Evolutionary conservation across 2,113 vertebrate genomes (phyloP).

Genomic region (Clinocottus analis): DNA sequence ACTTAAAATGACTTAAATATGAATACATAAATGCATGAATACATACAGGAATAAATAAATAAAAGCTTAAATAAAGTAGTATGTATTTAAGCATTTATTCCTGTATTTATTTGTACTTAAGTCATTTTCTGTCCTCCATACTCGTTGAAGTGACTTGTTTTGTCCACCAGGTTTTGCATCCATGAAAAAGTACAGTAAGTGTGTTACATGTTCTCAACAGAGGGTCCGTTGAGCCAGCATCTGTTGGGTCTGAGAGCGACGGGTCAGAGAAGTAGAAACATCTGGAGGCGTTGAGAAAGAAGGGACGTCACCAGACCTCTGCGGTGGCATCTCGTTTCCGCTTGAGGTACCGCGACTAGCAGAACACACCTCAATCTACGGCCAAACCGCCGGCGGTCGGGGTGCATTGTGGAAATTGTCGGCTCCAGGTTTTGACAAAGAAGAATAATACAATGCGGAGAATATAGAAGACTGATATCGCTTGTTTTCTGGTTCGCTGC

Average conservation of each 20-base stretch:
- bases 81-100: too few species aligned
- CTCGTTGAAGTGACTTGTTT: neutral
- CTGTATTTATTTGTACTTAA: too few species aligned
- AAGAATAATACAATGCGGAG: neutral
- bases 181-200: too few species aligned
- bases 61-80: too few species aligned
- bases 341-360: neutral
- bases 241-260: neutral
- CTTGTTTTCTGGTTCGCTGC: neutral
- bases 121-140: too few species aligned
- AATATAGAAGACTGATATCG: neutral
- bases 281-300: neutral
- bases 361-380: neutral
- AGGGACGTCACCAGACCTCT: neutral
- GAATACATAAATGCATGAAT: too few species aligned
- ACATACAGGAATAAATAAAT: too few species aligned
- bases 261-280: neutral
- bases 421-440: neutral
- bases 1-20: too few species aligned
- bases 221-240: neutral
- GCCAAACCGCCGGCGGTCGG: neutral
- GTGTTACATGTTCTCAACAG: neutral
- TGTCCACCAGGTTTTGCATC: neutral
- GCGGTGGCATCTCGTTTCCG: neutral
- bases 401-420: too few species aligned